These are phyloP conservation scores for Dione juno DNA, from an alignment of 2,888 invertebrate species.

Conservation along the genomic window DNA sequence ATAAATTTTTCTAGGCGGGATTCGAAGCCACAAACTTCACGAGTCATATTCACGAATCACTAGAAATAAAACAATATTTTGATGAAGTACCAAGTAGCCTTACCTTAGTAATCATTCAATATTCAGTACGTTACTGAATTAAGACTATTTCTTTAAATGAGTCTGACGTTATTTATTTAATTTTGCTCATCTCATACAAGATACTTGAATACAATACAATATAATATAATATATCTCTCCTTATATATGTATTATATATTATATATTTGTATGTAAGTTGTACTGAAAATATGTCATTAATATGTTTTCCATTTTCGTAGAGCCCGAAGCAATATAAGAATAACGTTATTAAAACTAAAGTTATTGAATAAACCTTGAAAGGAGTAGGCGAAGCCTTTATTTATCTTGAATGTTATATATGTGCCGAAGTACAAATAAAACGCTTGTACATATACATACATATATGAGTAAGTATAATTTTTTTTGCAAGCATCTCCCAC, in stretches of 20 bases:
- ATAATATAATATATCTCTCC: background rate
- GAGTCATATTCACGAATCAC: background rate
- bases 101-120: no score
- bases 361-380: background rate
- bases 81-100: no score
- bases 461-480: no score
- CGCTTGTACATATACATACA: no score
- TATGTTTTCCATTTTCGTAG: conserved; percentile 7
- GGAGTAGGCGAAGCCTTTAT: background rate
- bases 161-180: conserved; percentile 20
- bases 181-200: conserved; percentile 8
- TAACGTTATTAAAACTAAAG: conserved; percentile 12
- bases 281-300: conserved; percentile 7
- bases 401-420: background rate
- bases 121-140: conserved; percentile 10
- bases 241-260: background rate
- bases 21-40: background rate
- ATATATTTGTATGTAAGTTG: background rate
- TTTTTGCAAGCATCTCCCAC: no score
- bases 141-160: conserved; percentile 17
- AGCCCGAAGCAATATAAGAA: conserved; percentile 12
- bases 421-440: no score
- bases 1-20: background rate
- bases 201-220: conserved; percentile 1
- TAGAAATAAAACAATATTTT: background rate